Evolutionary conservation across 1,140 invertebrate species (phyloP).

Genomic region (Doryteuthis pealeii): DNA sequence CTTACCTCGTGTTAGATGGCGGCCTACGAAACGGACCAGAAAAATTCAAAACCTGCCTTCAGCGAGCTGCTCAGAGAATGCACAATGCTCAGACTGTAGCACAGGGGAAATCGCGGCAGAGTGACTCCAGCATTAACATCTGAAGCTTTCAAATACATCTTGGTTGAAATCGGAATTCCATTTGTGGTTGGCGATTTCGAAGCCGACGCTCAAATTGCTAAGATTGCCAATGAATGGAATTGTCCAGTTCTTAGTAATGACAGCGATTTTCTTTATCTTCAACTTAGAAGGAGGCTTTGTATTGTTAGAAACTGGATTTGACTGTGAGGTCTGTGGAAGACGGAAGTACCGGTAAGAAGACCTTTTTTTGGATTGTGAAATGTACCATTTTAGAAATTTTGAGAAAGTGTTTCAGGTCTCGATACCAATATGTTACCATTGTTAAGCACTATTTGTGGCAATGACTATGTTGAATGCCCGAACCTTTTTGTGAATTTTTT

Average conservation of each 20-base stretch:
- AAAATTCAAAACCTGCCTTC: constrained; percentile 72
- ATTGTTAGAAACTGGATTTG: constrained; percentile 71
- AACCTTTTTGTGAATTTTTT: constrained; percentile 73
- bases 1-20: constrained; percentile 82
- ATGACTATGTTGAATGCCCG: constrained; percentile 76
- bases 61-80: constrained; percentile 69
- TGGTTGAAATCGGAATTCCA: constrained; percentile 68
- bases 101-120: constrained; percentile 37
- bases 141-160: constrained; percentile 72
- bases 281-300: constrained; percentile 74
- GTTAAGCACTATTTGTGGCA: constrained; percentile 79
- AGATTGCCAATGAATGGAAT: constrained; percentile 72
- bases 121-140: constrained; percentile 64
- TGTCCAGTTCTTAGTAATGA: constrained; percentile 87
- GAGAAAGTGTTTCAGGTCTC: constrained; percentile 68
- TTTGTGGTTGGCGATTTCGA: constrained; percentile 78
- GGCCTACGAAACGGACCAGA: constrained; percentile 69
- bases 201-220: constrained; percentile 82
- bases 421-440: constrained; percentile 72
- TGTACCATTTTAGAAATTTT: constrained; percentile 74
- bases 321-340: constrained; percentile 23
- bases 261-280: constrained; percentile 89
- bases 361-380: constrained; percentile 68
- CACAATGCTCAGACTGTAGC: constrained; percentile 49
- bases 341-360: constrained; percentile 24